Evolutionary conservation across 1,140 invertebrate genomes (phyloP), one percentile per base, ranked within the genome.

Genomic region (Dufourea novaeangliae): DNA sequence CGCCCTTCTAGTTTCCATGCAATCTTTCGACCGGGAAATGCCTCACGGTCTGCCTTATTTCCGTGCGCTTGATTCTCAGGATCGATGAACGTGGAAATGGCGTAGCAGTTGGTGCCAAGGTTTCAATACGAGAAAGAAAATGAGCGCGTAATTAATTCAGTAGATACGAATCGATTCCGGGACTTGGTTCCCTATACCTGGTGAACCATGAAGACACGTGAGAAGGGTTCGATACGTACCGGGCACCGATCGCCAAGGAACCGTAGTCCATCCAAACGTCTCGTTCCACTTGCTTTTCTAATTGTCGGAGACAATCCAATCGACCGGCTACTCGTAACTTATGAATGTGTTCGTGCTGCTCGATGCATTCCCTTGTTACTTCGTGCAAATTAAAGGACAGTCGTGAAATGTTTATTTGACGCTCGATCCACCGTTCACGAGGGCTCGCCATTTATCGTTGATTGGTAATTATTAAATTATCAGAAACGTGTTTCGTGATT

Each of bases 101-200:
- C 62, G 39, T 39, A 54, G 54, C 63, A 50, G 50, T 52, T 54
- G 32, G 54, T 57, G n/a, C 52, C 61, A 41, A 54, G 41, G 78
- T 77, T 81, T 83, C 79, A 77, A 85, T 79, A 82, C 71, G 61
- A 69, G 57, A 59, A 82, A 82, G 86, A 87, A 87, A 88, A 87
- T 87, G 79, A 78, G 52, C 72, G 78, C 63, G 78, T 87, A 84
- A 87, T 88, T 88, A 87, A 87, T 88, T 87, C 86, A 88, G 64
- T 67, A 50, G 72, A 79, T 82, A 80, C 82, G 67, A 84, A 85
- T 85, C 83, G 83, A 85, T 85, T 81, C 56, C 41, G 46, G 70
- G 46, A 69, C 3, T 25, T 27, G 69, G 57, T 61, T 79, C 80
- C 27, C 66, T 83, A 75, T 71, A 83, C 54, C 66, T 52, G 61